Evolutionary conservation across 2,888 invertebrate species (phyloP), one percentile per base, ranked within the genome.

Genomic region (Drosophila multiciliata): DNA sequence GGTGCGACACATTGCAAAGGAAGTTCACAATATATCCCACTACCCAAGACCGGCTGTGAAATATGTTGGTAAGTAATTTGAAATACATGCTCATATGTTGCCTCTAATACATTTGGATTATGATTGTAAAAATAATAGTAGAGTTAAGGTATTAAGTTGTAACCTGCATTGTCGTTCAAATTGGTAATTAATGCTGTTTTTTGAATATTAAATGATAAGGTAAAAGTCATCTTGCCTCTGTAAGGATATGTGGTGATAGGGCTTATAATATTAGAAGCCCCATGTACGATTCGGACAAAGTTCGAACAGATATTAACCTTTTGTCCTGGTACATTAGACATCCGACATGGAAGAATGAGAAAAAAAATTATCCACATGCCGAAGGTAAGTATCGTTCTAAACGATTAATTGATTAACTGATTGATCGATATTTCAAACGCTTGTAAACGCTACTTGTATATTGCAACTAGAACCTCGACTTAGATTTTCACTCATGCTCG

Each of bases 311-410:
- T 94, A 97, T 97, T 93, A 96, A 96, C 92, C 95, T 97, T 91
- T 95, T 97, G 92, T 97, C 97, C 92, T 97, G 96, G 94, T 97
- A 97, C 95, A 96, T 96, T 94, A 96, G 96, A 94, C 96, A 96
- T 93, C 95, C 96, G 87, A 95, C 95, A 87, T 96, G 95, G 73
- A 90, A 89, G 68, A 83, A 63, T 79, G 87, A 87, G 67, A 90
- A 86, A 73, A 62, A 66, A 49, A 77, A 82, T 73, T 75, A 73
- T 67, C 65, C 82, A 79, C 78, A 75, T 58, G 81, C 84, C 64
- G 82, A 89, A 92, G 91, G 92, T 92, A 91, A 83, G 91, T 89
- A 57, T 68, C 79, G 66, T 61, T 60, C 6, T 15, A 49, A 50
- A 36, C 57, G 53, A 26, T 42, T 42, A 20, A 45, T 45, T 45